Evolutionary conservation across 1,140 invertebrate genomes (phyloP).

Genomic region (Planococcus citri): DNA sequence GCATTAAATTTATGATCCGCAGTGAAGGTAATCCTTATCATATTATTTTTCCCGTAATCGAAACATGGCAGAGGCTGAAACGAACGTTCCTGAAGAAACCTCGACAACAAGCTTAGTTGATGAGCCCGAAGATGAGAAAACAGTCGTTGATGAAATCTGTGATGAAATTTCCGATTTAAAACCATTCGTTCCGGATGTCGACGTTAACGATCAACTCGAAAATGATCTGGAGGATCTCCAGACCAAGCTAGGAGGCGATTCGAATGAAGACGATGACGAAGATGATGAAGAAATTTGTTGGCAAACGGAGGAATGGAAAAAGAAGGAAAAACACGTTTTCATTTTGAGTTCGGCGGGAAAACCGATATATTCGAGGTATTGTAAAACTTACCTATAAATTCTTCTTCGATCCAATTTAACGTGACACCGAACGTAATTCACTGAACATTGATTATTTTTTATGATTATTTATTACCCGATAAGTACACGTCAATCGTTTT

Average conservation of each 20-base stretch:
- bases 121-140: background rate
- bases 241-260: background rate
- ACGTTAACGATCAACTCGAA: background rate
- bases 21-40: no score
- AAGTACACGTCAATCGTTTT: background rate
- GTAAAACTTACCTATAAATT: background rate
- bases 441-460: background rate
- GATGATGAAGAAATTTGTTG: background rate
- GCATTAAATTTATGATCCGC: no score
- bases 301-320: slow-evolving; percentile 49
- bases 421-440: background rate
- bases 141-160: background rate
- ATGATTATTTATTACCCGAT: background rate
- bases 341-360: slow-evolving; percentile 90
- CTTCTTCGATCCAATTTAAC: background rate
- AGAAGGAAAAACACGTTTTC: slow-evolving; percentile 83
- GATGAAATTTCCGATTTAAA: background rate
- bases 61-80: no score
- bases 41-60: no score
- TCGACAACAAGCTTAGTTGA: background rate
- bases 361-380: slow-evolving; percentile 82
- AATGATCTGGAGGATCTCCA: background rate
- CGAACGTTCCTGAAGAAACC: no score
- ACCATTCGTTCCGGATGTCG: background rate
- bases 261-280: background rate